Evolutionary conservation across 2,113 vertebrate species (phyloP), one percentile per base, ranked within the genome.

Genomic region (Sorex araneus): DNA sequence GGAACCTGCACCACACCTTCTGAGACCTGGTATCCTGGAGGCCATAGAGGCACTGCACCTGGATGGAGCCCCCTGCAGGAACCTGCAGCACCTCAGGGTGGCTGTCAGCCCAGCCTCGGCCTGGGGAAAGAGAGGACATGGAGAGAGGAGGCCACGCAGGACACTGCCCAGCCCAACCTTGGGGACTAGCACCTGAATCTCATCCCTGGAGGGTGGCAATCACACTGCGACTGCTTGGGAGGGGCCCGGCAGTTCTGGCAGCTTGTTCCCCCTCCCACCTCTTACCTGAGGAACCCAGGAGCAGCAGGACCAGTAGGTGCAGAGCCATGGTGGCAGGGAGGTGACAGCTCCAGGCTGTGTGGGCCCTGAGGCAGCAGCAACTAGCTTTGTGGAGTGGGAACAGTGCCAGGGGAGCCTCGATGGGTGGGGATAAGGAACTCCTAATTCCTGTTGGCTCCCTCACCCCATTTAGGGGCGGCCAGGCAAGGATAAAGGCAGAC

Each of bases 1-100:
- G 15, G 86, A 98, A 90, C 27, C 89, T 94, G 92, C 98, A 98
- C 98, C 98, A 98, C 73, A 97, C 93, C 93, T 98, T 98, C 11
- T 0, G 96, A 4, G 94, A 91, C 78, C 43, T 90, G 70, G 77
- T 0, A 4, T 97, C 94, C 82, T 97, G 94, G 32, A 19, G 91
- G 9, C 36, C 47, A 50, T 97, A 97, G 78, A 40, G 91, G 64
- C 96, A 97, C 27, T 96, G 94, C 57, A 97, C 91, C 75, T 11
- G 32, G 13, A 95, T 91, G 89, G 89, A 76, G 40, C 57, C 36
- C 45, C 97, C 96, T 7, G 67, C 70, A 0, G 69, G 69, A 0
- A 30, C 94, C 89, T 77, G 63, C 47, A 97, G 30, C 50, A 86
- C 27, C 84, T 97, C 93, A 0, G 93, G 90, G 34, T 21, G 63